Evolutionary conservation across 1,140 invertebrate genomes (phyloP).

Genomic region (Euura saliciscinereae): DNA sequence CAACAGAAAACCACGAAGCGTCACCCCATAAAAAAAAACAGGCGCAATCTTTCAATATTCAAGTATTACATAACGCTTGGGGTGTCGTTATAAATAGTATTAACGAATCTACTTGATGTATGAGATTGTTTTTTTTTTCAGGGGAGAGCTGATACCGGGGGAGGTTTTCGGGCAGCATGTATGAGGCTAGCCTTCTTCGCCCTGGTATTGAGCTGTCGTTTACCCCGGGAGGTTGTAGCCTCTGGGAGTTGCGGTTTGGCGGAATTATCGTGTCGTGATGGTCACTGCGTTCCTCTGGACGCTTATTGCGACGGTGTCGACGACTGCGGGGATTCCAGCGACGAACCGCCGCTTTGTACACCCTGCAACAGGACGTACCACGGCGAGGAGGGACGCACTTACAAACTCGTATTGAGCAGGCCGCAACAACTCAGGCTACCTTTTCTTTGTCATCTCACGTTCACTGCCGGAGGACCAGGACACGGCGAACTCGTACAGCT

Average conservation of each 20-base stretch:
- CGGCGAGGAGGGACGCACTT: constrained; percentile 82
- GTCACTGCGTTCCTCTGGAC: constrained; percentile 81
- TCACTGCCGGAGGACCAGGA: constrained; percentile 82
- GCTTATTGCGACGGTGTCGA: constrained; percentile 83
- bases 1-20: too few species aligned
- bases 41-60: too few species aligned
- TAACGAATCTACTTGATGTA: too few species aligned
- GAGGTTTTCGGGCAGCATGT: constrained; percentile 30
- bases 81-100: too few species aligned
- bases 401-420: constrained; percentile 74
- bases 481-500: constrained; percentile 86
- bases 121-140: constrained; percentile 17
- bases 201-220: constrained; percentile 22
- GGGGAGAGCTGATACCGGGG: constrained; percentile 53
- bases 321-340: constrained; percentile 83
- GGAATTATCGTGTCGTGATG: constrained; percentile 80
- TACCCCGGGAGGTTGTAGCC: constrained; percentile 25
- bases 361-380: constrained; percentile 89
- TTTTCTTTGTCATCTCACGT: constrained; percentile 86
- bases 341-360: constrained; percentile 83
- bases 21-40: too few species aligned
- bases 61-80: too few species aligned
- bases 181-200: background rate
- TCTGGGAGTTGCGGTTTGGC: constrained; percentile 72
- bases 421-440: constrained; percentile 74